Conservation (phyloP, 2,888 invertebrate species). For the Choreutis nemorana region DNA sequence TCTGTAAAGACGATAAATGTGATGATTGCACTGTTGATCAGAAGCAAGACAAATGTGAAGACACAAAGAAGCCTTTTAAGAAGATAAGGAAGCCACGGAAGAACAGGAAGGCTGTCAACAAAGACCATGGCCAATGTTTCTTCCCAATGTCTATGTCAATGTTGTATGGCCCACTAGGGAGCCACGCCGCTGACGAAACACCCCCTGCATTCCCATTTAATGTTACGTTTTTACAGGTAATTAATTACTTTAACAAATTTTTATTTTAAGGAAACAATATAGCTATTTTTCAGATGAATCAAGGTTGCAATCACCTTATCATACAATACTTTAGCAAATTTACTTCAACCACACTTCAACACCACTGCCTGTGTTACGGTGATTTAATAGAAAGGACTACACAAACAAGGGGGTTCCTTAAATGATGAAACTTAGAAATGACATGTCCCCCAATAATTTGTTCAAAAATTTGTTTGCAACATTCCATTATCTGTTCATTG, state of each 20-base stretch:
- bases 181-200: conserved; percentile 48
- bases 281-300: neutral
- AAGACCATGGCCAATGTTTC: conserved; percentile 48
- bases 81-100: conserved; percentile 41
- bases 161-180: conserved; percentile 82
- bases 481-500: too few species aligned
- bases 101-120: conserved; percentile 45
- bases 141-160: conserved; percentile 92
- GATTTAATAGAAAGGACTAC: too few species aligned
- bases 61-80: conserved; percentile 32
- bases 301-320: too few species aligned
- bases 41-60: conserved; percentile 34
- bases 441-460: too few species aligned
- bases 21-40: conserved; percentile 29
- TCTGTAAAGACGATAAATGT: conserved; percentile 40
- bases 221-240: conserved; percentile 87
- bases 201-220: conserved; percentile 84
- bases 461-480: too few species aligned
- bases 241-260: conserved; percentile 14
- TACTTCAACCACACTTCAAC: too few species aligned
- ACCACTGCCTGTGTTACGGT: too few species aligned
- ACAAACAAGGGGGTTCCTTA: too few species aligned
- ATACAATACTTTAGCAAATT: too few species aligned
- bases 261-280: neutral
- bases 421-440: too few species aligned